These are phyloP conservation scores for Drosophila helvetica DNA, from an alignment of 2,888 invertebrate species.

Conservation along the genomic window DNA sequence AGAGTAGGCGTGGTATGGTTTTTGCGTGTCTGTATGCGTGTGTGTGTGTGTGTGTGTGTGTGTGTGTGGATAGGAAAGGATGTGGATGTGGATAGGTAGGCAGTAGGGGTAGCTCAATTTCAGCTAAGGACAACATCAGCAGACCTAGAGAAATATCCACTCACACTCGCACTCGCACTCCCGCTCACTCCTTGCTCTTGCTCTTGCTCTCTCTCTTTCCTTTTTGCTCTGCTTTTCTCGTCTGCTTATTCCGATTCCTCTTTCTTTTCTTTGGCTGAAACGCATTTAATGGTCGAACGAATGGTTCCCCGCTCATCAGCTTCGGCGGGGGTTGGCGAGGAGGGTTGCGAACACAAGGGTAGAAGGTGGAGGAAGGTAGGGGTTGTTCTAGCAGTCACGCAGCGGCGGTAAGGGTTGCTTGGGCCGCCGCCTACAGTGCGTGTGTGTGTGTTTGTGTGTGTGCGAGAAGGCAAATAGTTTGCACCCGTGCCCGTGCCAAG, in stretches of 20 bases:
- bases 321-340: slow-evolving; percentile 14
- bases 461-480: slow-evolving; percentile 47
- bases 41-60: slow-evolving; percentile 11
- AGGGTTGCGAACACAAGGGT: slow-evolving; percentile 20
- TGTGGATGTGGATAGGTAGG: slow-evolving; percentile 8
- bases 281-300: slow-evolving; percentile 60
- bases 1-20: slow-evolving; percentile 42
- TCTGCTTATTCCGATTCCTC: slow-evolving; percentile 31
- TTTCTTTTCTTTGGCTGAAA: slow-evolving; percentile 40
- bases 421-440: slow-evolving; percentile 12
- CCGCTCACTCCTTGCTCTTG: slow-evolving; percentile 4
- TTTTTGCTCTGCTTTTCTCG: background rate
- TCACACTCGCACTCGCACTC: slow-evolving; percentile 33
- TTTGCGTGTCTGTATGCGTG: slow-evolving; percentile 22
- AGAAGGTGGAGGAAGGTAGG: slow-evolving; percentile 5
- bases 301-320: slow-evolving; percentile 6
- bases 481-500: background rate
- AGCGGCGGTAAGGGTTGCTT: slow-evolving; percentile 29
- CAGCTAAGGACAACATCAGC: slow-evolving; percentile 56
- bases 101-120: slow-evolving; percentile 61
- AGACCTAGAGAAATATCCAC: slow-evolving; percentile 23
- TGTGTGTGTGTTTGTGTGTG: slow-evolving; percentile 16
- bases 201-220: background rate
- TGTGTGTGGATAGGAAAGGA: slow-evolving; percentile 20
- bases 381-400: slow-evolving; percentile 1